Percentiles rank a stretch among this genome's conserved stretches.
Conservation (phyloP, 2,888 invertebrate species). For the Esperia sulphurella region DNA sequence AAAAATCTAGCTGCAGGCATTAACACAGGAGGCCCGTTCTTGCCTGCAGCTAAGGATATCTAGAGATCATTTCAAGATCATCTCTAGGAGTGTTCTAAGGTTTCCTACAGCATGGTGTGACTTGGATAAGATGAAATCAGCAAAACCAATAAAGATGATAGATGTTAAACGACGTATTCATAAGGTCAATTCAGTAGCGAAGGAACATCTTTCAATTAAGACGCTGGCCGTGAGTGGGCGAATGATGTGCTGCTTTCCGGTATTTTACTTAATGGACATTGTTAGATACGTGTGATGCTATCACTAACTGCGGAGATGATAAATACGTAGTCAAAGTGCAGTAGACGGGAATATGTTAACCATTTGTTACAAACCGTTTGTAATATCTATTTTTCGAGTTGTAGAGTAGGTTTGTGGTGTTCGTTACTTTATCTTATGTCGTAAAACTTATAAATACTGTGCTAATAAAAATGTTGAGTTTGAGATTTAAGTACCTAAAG, state of each 20-base stretch:
- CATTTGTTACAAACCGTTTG: no score
- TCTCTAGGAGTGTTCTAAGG: no score
- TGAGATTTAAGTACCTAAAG: no score
- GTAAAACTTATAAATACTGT: neutral
- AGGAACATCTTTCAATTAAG: conserved; percentile 65
- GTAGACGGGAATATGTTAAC: neutral
- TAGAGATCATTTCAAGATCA: no score
- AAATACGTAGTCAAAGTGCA: neutral
- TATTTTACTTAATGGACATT: conserved; percentile 53
- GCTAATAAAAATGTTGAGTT: neutral
- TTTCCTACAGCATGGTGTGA: no score
- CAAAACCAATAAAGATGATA: no score
- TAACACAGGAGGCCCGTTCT: no score
- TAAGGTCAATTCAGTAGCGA: conserved; percentile 59
- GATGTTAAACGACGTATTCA: conserved; percentile 13
- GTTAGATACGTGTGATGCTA: conserved; percentile 42
- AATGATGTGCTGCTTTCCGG: conserved; percentile 18
- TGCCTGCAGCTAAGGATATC: no score
- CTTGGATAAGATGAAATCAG: no score
- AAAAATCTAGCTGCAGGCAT: no score
- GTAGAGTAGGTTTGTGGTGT: neutral
- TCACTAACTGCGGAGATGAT: conserved; percentile 36
- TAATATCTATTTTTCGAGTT: neutral
- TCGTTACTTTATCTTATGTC: neutral
- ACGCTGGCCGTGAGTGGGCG: conserved; percentile 51